These are phyloP conservation scores for Tiliacea aurago DNA, from an alignment of 2,888 invertebrate species.

Conservation along the genomic window DNA sequence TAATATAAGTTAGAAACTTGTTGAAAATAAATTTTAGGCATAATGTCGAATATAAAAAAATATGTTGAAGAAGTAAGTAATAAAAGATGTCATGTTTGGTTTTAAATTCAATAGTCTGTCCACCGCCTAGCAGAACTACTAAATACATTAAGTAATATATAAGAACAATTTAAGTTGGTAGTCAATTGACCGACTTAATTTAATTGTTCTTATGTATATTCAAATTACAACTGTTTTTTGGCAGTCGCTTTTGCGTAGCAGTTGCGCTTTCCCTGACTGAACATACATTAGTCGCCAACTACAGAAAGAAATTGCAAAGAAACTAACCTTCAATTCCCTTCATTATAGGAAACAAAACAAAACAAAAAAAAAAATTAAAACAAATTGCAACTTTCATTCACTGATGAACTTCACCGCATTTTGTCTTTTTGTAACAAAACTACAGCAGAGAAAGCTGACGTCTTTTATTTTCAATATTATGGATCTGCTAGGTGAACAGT, in stretches of 20 bases:
- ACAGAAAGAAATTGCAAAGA: background rate
- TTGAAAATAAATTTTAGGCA: no score
- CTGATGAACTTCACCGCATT: constrained; percentile 44
- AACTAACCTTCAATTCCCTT: constrained; percentile 19
- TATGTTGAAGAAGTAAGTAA: no score
- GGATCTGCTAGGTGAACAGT: constrained; percentile 1
- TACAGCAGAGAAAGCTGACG: constrained; percentile 53
- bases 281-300: background rate
- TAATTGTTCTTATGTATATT: background rate
- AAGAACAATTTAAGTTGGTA: no score
- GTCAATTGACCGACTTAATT: no score
- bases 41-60: no score
- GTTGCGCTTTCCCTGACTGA: background rate
- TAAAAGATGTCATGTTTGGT: background rate
- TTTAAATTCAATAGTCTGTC: background rate
- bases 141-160: no score
- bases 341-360: background rate
- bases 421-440: constrained; percentile 39
- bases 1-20: no score
- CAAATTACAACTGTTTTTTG: background rate
- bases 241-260: background rate
- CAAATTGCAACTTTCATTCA: constrained; percentile 54
- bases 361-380: constrained; percentile 3
- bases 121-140: background rate
- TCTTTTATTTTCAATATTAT: constrained; percentile 52